Percentiles rank a stretch among this genome's conserved stretches.
Evolutionary conservation across 2,888 invertebrate genomes (phyloP).

Genomic region (Tigriopus californicus): DNA sequence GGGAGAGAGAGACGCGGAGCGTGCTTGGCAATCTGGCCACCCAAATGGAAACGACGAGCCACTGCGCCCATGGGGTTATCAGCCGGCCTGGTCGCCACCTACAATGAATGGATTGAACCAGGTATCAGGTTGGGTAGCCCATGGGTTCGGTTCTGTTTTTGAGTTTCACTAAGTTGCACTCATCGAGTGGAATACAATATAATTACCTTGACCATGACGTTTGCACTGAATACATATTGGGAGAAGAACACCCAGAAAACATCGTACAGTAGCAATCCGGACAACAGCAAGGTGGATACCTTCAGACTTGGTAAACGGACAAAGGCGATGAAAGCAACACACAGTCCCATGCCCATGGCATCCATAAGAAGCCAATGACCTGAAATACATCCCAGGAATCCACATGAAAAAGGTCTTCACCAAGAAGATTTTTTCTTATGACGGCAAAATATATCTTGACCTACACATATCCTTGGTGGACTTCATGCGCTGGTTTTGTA

Average conservation of each 20-base stretch:
- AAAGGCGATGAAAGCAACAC: conserved; percentile 92
- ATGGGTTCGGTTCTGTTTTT: too few species aligned
- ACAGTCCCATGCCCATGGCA: conserved; percentile 93
- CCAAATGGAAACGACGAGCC: conserved; percentile 74
- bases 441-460: too few species aligned
- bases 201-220: conserved; percentile 88
- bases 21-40: conserved; percentile 60
- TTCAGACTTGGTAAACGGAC: conserved; percentile 87
- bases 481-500: too few species aligned
- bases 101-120: conserved; percentile 18
- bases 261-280: conserved; percentile 82
- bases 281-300: conserved; percentile 78
- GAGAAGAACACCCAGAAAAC: conserved; percentile 99
- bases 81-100: conserved; percentile 57
- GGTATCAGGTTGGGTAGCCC: too few species aligned
- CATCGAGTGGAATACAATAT: too few species aligned
- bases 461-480: too few species aligned
- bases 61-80: conserved; percentile 85
- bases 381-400: not conserved
- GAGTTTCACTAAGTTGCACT: too few species aligned
- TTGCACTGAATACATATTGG: conserved; percentile 92
- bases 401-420: not conserved
- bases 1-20: conserved; percentile 88
- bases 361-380: conserved; percentile 95
- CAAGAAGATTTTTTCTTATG: too few species aligned